A percentile compares a stretch with the other conserved stretches of the same genome.
Evolutionary conservation across 2,113 vertebrate species (phyloP).

Genomic region (Ancistrus triradiatus): DNA sequence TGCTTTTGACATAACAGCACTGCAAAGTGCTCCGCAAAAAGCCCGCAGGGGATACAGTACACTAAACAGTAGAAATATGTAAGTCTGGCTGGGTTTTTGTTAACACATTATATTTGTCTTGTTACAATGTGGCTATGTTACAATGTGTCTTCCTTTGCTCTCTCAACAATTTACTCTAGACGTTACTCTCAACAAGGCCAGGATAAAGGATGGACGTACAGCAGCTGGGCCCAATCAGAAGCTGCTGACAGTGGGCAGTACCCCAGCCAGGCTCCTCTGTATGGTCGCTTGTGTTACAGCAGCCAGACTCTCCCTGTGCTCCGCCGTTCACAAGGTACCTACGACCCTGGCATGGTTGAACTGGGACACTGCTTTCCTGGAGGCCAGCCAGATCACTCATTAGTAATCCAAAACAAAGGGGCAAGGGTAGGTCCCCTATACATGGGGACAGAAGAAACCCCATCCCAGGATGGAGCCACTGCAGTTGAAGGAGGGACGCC

Average conservation of each 20-base stretch:
- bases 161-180: too few relatives aligned
- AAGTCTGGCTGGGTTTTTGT: constrained; percentile 28
- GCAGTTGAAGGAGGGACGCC: constrained; percentile 66
- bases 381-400: constrained; percentile 62
- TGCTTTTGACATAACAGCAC: constrained; percentile 85
- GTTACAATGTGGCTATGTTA: too few relatives aligned
- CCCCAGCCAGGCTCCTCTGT: constrained; percentile 58
- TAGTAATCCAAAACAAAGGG: constrained; percentile 69
- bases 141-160: background rate
- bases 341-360: constrained; percentile 64
- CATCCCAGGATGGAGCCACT: constrained; percentile 57
- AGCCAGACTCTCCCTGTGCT: constrained; percentile 73
- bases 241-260: constrained; percentile 40
- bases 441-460: constrained; percentile 49
- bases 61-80: constrained; percentile 74
- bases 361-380: constrained; percentile 59
- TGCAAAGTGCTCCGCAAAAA: constrained; percentile 76
- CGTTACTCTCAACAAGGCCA: constrained; percentile 63
- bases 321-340: constrained; percentile 59
- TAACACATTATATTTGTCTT: background rate
- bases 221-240: constrained; percentile 68
- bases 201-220: constrained; percentile 63
- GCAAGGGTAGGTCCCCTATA: constrained; percentile 61
- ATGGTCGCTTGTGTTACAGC: constrained; percentile 71
- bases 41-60: constrained; percentile 67